Conservation (phyloP, 2,113 vertebrate genomes). For the Rhea americana region DNA sequence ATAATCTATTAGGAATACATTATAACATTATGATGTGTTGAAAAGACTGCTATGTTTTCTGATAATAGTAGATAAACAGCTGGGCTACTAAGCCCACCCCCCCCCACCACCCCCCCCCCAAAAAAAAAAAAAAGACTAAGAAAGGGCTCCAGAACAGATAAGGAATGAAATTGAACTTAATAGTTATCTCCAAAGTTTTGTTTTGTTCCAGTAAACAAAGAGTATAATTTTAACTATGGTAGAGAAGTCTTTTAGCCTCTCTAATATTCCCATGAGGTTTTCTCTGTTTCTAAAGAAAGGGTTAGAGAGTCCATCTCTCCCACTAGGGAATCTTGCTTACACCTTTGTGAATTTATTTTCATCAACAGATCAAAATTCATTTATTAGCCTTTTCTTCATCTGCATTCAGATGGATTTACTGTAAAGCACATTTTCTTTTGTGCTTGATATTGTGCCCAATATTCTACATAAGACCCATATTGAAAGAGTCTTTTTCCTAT, state of each 20-base stretch:
- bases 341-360: not conserved
- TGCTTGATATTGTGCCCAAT: not conserved
- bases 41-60: not conserved
- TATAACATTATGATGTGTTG: not conserved
- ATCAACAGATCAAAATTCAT: not conserved
- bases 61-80: not conserved
- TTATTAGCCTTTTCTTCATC: not conserved
- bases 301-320: not conserved
- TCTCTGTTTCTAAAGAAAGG: not conserved
- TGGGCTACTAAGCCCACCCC: not conserved
- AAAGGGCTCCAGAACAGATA: not conserved
- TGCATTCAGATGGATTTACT: not conserved
- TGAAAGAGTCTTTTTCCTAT: not conserved
- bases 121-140: not conserved
- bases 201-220: not conserved
- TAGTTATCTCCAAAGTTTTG: not conserved
- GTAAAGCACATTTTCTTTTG: not conserved
- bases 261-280: not conserved
- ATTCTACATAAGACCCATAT: not conserved
- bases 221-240: not conserved
- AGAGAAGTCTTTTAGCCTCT: not conserved
- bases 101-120: too few species aligned
- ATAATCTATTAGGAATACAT: not conserved
- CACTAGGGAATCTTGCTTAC: not conserved
- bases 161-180: not conserved